Base-by-base conservation (phyloP, 2,113 vertebrate genomes). In the Pygoscelis antarcticus region DNA sequence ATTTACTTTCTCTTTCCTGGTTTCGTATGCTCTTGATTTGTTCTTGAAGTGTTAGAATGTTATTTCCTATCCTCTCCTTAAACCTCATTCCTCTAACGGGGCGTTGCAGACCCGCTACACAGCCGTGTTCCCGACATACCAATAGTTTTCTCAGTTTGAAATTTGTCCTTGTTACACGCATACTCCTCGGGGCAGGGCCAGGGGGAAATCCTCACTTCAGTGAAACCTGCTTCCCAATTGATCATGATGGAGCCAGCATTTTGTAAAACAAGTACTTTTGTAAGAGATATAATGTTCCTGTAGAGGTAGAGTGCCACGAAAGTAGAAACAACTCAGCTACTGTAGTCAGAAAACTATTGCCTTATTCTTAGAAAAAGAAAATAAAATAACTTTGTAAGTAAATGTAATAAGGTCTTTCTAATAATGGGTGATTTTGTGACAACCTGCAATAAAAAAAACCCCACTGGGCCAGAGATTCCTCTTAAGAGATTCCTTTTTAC, bases 111-210 rank as follows among this genome's bases (percentile, higher is more conserved):
- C 7, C 65, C 21, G 6, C 34, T 52, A 8, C 27, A 22, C 46
- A 8, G 6, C 49, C 2, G 0, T 1, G 0, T 19, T 66, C 27
- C 42, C 0, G 0, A 27, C 36, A 21, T 6, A n/a, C 40, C 55
- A 30, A 19, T 14, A 47, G 4, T 25, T 95, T 79, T 71, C 38
- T 69, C 8, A 1, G 6, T 62, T 86, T 44, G 71, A 54, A 83
- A 88, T 77, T 38, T 74, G 54, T 58, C 38, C 40, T 8, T 2
- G 9, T 52, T 70, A 13, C 14, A 3, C 6, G 32, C 16, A 18
- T 7, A 4, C 5, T 62, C 22, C 58, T 54, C 0, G 0, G 66
- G 82, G 42, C 32, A 52, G 62, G 38, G 32, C 11, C 40, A 1
- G 21, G 42, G 49, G 32, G 30, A 32, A 75, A 87, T 20, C 52